phyloP scores from a whole-genome alignment of 2,888 invertebrate species.

The Tryphoninae sp. region DNA sequence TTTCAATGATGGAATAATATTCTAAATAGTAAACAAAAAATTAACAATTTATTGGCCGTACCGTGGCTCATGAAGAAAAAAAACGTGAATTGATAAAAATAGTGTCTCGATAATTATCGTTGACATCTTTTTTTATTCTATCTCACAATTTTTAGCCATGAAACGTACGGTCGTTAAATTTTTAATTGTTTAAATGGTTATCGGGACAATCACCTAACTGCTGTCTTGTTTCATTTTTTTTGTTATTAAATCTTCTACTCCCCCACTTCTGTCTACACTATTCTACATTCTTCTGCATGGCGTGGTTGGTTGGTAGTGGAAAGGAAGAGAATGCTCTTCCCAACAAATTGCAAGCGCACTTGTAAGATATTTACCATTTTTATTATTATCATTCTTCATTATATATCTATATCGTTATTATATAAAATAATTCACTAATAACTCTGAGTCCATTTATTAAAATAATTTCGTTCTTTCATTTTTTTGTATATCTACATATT shows the following conservation, averaged over 20 bases:
- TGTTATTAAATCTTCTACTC: conserved; percentile 79
- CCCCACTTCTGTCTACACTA: conserved; percentile 81
- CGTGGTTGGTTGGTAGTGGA: conserved; percentile 84
- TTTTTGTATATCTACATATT: conserved; percentile 29
- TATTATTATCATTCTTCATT: conserved; percentile 72
- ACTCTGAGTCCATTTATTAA: conserved; percentile 46
- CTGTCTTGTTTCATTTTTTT: conserved; percentile 81
- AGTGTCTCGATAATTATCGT: not conserved
- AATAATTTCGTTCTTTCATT: conserved; percentile 37
- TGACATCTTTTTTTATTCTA: not conserved
- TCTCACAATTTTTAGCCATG: not conserved
- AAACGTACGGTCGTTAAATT: conserved; percentile 11
- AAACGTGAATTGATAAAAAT: conserved; percentile 35
- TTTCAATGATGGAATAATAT: conserved; percentile 65
- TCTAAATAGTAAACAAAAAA: not conserved
- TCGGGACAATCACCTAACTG: conserved; percentile 80
- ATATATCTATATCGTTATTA: conserved; percentile 28
- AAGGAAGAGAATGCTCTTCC: conserved; percentile 87
- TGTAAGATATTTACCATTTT: conserved; percentile 84
- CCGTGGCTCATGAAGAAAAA: not conserved
- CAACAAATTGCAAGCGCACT: conserved; percentile 86
- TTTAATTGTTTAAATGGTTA: conserved; percentile 70
- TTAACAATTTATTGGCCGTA: not conserved
- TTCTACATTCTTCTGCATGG: conserved; percentile 85
- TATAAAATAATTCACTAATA: conserved; percentile 33